These are phyloP conservation scores for Antheraea yamamai DNA, from an alignment of 2,888 invertebrate genomes.

Conservation along the genomic window DNA sequence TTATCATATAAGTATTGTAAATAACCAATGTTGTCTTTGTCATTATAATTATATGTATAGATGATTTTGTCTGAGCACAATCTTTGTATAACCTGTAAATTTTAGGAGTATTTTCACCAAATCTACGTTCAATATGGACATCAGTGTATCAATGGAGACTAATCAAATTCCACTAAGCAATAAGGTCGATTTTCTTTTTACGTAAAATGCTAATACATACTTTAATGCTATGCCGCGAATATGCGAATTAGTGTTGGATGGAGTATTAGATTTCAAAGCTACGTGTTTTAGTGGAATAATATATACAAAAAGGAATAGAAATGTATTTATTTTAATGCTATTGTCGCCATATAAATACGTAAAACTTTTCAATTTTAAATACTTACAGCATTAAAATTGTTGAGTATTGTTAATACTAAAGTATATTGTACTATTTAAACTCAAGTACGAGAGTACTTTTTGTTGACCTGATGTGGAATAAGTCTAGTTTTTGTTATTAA, in stretches of 20 bases:
- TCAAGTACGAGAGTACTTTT: background rate
- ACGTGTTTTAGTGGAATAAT: too few relatives aligned
- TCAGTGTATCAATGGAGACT: background rate
- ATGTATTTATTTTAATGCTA: background rate
- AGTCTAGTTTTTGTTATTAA: background rate
- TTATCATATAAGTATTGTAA: background rate
- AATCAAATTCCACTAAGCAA: background rate
- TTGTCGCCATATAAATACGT: background rate
- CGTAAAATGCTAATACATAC: background rate
- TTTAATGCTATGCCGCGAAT: too few relatives aligned
- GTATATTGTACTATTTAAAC: background rate
- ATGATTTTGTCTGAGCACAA: background rate
- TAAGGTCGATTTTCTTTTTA: background rate
- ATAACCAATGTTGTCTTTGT: background rate
- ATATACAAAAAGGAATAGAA: too few relatives aligned
- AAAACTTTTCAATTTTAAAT: background rate
- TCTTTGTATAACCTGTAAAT: background rate
- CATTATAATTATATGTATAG: background rate
- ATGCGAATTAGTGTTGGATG: too few relatives aligned
- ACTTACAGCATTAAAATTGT: background rate
- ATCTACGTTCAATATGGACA: background rate
- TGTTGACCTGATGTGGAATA: background rate
- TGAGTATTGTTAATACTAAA: background rate
- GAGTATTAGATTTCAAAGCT: too few relatives aligned
- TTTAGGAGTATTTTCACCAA: background rate